Evolutionary conservation across 2,888 invertebrate genomes (phyloP).

Genomic region (Pammene fasciana): DNA sequence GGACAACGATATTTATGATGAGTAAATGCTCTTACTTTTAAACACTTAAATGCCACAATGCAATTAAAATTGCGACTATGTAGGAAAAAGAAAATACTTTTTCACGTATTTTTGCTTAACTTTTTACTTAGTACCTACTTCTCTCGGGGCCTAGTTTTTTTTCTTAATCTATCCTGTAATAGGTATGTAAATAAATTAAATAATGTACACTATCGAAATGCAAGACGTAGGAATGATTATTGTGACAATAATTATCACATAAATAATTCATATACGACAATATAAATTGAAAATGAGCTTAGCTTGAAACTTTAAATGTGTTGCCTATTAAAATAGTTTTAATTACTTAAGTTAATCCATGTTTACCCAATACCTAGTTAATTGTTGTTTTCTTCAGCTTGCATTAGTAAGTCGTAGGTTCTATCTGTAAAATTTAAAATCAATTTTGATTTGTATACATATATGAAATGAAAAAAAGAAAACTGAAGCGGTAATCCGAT

Average conservation of each 20-base stretch:
- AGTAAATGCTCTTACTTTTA: not conserved
- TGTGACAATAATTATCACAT: slow-evolving; percentile 80
- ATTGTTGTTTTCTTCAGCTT: not conserved
- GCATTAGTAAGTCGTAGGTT: no score
- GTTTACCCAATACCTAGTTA: not conserved
- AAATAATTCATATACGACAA: slow-evolving; percentile 71
- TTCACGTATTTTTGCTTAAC: not conserved
- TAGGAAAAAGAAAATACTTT: not conserved
- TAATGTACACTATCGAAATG: slow-evolving; percentile 45
- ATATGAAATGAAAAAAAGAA: no score
- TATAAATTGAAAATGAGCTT: slow-evolving; percentile 74
- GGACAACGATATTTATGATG: no score
- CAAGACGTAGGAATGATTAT: slow-evolving; percentile 60
- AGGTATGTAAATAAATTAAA: slow-evolving; percentile 42
- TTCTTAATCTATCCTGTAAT: slow-evolving; percentile 18
- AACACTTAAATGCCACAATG: not conserved
- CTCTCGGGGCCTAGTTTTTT: slow-evolving; percentile 5
- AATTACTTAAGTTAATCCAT: slow-evolving; percentile 11
- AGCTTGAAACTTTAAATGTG: slow-evolving; percentile 54
- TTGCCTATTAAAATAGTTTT: slow-evolving; percentile 42
- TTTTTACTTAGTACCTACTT: not conserved
- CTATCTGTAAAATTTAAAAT: no score
- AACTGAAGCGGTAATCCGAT: no score
- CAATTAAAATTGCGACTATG: not conserved
- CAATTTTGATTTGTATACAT: no score